These are phyloP conservation scores for Helicoverpa armigera DNA, from an alignment of 1,140 invertebrate genomes.

Conservation along the genomic window DNA sequence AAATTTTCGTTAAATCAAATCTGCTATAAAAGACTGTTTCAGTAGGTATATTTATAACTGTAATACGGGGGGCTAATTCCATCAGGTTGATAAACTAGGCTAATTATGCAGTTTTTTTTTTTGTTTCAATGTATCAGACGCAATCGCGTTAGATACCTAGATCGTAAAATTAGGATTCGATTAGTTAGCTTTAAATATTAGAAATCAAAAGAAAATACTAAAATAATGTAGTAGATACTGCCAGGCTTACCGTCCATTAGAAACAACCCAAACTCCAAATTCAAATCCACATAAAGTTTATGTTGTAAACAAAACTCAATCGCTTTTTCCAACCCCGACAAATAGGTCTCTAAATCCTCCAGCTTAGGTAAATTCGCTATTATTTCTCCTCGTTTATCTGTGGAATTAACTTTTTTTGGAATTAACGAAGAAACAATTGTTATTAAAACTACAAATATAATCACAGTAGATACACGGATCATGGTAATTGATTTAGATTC, in stretches of 20 bases:
- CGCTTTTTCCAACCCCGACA: slow-evolving; percentile 56
- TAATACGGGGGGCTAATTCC: too few species aligned
- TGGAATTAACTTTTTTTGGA: background rate
- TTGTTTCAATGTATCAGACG: too few species aligned
- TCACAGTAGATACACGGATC: background rate
- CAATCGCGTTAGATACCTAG: too few species aligned
- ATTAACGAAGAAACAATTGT: slow-evolving; percentile 46
- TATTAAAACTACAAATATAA: background rate
- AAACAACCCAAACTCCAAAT: slow-evolving; percentile 69
- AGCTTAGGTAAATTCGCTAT: slow-evolving; percentile 56
- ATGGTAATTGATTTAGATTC: background rate
- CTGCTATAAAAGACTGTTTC: too few species aligned
- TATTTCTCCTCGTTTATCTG: background rate
- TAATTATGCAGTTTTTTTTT: too few species aligned
- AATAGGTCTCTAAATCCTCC: slow-evolving; percentile 62
- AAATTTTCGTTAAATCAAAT: too few species aligned
- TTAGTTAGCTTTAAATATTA: background rate
- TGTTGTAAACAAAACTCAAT: slow-evolving; percentile 56
- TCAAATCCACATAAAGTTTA: slow-evolving; percentile 62
- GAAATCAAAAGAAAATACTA: background rate
- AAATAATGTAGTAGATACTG: background rate
- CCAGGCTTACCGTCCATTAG: slow-evolving; percentile 64
- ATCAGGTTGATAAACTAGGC: too few species aligned
- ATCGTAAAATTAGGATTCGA: too few species aligned
- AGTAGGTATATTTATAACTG: too few species aligned